Conservation (phyloP, 2,888 invertebrate genomes). For the Sarcophaga rosellei region DNA sequence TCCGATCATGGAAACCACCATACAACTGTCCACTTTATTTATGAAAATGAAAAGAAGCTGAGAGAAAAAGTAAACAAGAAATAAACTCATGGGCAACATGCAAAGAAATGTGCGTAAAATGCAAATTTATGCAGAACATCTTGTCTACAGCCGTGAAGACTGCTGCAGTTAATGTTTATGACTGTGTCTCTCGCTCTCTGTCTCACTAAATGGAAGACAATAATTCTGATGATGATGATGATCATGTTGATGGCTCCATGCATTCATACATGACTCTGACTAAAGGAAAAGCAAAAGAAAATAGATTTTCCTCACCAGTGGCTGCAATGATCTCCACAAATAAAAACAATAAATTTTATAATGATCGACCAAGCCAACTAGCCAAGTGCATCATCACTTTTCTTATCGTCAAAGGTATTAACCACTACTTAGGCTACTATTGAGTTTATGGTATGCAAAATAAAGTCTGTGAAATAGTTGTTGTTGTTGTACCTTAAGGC, state of each 20-base stretch:
- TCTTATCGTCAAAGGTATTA: slow-evolving; percentile 56
- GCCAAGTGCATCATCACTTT: slow-evolving; percentile 50
- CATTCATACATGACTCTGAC: slow-evolving; percentile 28
- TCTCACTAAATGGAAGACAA: slow-evolving; percentile 40
- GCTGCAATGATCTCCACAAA: slow-evolving; percentile 42
- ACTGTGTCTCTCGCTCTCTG: slow-evolving; percentile 36
- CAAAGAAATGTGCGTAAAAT: slow-evolving; percentile 70
- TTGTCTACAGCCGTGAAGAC: slow-evolving; percentile 69
- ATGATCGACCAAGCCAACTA: slow-evolving; percentile 43
- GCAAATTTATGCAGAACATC: slow-evolving; percentile 72
- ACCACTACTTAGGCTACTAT: slow-evolving; percentile 29
- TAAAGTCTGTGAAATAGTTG: slow-evolving; percentile 16
- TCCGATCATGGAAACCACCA: not conserved
- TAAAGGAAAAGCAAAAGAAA: not conserved
- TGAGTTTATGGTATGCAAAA: not conserved
- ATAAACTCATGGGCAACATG: not conserved
- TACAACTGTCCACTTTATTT: not conserved
- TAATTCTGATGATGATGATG: slow-evolving; percentile 63
- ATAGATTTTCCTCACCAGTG: not conserved
- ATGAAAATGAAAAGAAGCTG: slow-evolving; percentile 29
- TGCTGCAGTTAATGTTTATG: slow-evolving; percentile 57
- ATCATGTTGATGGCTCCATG: slow-evolving; percentile 65
- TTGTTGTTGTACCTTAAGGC: not conserved
- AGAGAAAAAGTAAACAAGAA: not conserved
- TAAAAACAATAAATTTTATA: slow-evolving; percentile 61